Evolutionary conservation across 2,888 invertebrate species (phyloP), one percentile per base, ranked within the genome.

Genomic region (Dusona sp.): DNA sequence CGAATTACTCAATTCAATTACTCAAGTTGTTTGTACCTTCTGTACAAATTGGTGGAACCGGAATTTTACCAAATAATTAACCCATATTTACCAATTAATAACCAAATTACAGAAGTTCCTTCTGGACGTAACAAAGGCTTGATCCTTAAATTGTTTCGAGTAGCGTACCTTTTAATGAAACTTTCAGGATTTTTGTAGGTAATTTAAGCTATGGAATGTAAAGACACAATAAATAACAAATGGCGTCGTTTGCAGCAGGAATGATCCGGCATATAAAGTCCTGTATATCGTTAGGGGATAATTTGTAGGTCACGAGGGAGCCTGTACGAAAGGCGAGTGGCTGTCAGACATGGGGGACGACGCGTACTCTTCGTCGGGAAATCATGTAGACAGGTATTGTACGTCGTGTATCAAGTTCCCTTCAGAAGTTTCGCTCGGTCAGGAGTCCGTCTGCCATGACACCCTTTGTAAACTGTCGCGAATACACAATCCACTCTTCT

Each of bases 231-330:
- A 0, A 33, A 19, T n/a, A 7, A 48, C 51, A 48, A 48, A 70
- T 16, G 19, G 25, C 13, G n/a, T 19, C 11, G 33, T n/a, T n/a
- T 11, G 4, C 19, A 8, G 36, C 36, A 9, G 11, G 19, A 42
- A 22, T 25, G 19, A n/a, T 29, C 22, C 13, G 33, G 65, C 64
- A 42, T 22, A 16, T 22, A 70, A 79, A 48, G 42, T 22, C 38
- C 54, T 45, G 4, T 79, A 54, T 33, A 38, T 79, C 19, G 48
- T 64, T 64, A 45, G 77, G 79, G 16, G 22, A 87, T 87, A 51
- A 85, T 84, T 87, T 87, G 84, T 85, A 79, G 86, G 86, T 87
- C 85, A 82, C 81, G 85, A 87, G 82, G 68, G 78, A 81, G 70
- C 75, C 64, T 54, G 61, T 38, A 79, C 48, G 64, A 42, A 79